Conservation (phyloP, 2,888 invertebrate species). For the Drosophila aldrichi region DNA sequence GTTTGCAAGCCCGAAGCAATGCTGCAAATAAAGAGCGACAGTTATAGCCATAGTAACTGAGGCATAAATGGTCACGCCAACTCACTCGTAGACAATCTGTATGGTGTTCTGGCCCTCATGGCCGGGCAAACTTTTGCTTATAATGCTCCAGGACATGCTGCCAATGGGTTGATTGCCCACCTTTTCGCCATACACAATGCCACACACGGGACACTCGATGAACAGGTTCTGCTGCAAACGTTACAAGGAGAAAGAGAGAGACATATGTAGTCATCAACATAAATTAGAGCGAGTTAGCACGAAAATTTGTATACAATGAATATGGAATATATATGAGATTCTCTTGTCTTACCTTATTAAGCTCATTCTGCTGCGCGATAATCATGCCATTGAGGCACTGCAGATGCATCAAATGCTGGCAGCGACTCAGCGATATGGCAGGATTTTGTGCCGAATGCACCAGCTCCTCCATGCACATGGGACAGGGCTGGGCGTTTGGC, state of each 20-base stretch:
- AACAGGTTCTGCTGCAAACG: constrained; percentile 87
- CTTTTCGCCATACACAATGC: constrained; percentile 92
- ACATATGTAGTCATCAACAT: neutral
- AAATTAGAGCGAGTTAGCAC: constrained; percentile 10
- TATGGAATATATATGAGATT: neutral
- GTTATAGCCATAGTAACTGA: neutral
- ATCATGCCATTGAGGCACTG: constrained; percentile 92
- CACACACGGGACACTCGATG: constrained; percentile 95
- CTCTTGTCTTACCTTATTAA: constrained; percentile 82
- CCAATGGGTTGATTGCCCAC: constrained; percentile 93
- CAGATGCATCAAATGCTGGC: constrained; percentile 92
- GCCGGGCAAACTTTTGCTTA: constrained; percentile 90
- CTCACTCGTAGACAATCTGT: constrained; percentile 93
- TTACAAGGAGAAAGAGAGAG: neutral
- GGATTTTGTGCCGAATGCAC: constrained; percentile 86
- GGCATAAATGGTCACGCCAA: too few species aligned
- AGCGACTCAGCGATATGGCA: constrained; percentile 89
- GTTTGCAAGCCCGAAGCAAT: constrained; percentile 95
- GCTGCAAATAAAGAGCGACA: constrained; percentile 84
- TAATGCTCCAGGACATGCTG: constrained; percentile 92
- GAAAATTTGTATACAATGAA: neutral
- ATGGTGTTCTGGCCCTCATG: constrained; percentile 89
- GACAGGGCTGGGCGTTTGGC: constrained; percentile 90
- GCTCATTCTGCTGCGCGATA: constrained; percentile 87
- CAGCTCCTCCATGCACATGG: constrained; percentile 88